Evolutionary conservation across 2,888 invertebrate genomes (phyloP), one percentile per base, ranked within the genome.

Genomic region (Tachina lurida): DNA sequence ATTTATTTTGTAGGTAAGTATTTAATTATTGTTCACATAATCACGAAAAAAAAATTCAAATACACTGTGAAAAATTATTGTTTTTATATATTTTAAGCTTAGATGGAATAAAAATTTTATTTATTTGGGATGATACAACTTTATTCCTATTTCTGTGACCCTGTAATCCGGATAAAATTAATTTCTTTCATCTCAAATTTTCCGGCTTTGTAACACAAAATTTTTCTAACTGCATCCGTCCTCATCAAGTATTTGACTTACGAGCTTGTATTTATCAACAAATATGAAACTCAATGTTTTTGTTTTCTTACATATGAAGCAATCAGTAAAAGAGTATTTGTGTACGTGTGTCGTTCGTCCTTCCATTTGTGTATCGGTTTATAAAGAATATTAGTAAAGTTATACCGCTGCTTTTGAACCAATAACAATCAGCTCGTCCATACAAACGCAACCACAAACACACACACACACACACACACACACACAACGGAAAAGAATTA

Each of bases 221-320:
- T 54, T 62, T 63, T 10, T 79, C 10, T 13, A 22, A 63, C 3
- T 79, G 71, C 12, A 73, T 31, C 3, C 31, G 12, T 31, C 1
- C 31, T n/a, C 12, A 63, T 78, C 60, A 82, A 78, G 1, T 75
- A 76, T 75, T 86, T 86, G 86, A 76, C 86, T 86, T 86, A 76
- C 73, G 45, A 79, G 45, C 79, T 71, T 60, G 41, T 75, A 22
- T 74, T 79, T 78, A 39, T 52, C n/a, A 75, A 70, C 74, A 67
- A 81, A 74, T 60, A 68, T 22, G 13, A 15, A 43, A 43, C 10
- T 49, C 47, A 45, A 17, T 79, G 49, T 1, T 31, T 31, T 31
- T 49, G 22, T 17, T 62, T 41, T 62, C 0, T 52, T 15, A 19
- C 47, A 3, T 10, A n/a, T 45, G 15, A 17, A 60, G 56, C 70